Evolutionary conservation across 2,797 vertebrate species (phyloP).

Genomic region (Crocidura indochinensis): DNA sequence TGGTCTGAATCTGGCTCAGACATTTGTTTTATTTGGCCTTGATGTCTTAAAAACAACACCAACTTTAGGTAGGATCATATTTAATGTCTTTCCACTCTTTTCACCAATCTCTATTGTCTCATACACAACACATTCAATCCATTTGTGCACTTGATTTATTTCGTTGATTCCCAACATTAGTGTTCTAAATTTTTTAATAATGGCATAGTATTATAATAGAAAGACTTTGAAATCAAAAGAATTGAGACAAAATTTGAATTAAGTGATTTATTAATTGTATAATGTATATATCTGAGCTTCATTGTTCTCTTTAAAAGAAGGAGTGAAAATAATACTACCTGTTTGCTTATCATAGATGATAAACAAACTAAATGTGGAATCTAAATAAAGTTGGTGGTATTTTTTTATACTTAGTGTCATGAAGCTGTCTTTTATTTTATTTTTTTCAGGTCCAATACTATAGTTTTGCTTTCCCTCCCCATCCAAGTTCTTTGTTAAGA

Average conservation of each 20-base stretch:
- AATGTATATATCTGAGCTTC: not conserved
- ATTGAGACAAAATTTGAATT: constrained; percentile 56
- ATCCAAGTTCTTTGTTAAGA: no score
- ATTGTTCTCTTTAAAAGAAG: constrained; percentile 53
- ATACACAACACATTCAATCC: not conserved
- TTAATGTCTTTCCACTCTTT: not conserved
- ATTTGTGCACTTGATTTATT: not conserved
- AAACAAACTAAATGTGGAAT: not conserved
- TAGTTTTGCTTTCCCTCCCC: no score
- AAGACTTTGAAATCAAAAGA: not conserved
- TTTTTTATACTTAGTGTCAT: not conserved
- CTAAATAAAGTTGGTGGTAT: not conserved
- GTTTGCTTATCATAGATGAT: not conserved
- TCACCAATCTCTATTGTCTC: not conserved
- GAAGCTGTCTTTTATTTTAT: constrained; percentile 3
- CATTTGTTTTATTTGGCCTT: constrained; percentile 65
- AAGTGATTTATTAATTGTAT: constrained; percentile 5
- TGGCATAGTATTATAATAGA: not conserved
- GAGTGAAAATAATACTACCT: constrained; percentile 26
- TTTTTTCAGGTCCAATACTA: constrained; percentile 28
- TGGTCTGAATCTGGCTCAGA: constrained; percentile 23
- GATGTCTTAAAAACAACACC: constrained; percentile 19
- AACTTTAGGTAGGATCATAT: not conserved
- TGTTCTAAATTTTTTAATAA: not conserved
- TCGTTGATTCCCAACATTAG: constrained; percentile 15